Conservation (phyloP, 1,140 invertebrate genomes). For the Atta texana region DNA sequence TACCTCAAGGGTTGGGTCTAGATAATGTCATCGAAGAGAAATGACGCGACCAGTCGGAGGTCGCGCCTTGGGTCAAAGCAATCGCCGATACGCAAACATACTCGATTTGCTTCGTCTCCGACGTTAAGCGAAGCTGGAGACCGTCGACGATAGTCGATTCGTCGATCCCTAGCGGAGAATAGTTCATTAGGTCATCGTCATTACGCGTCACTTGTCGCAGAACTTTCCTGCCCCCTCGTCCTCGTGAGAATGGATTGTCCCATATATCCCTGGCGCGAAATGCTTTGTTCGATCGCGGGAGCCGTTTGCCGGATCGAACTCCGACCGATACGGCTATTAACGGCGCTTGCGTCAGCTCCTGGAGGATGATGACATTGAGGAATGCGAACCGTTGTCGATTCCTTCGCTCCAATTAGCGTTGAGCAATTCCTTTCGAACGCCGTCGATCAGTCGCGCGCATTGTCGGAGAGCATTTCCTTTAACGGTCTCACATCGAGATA, state of each 20-base stretch:
- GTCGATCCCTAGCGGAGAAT: slow-evolving; percentile 43
- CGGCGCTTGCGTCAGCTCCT: slow-evolving; percentile 57
- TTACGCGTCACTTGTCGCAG: slow-evolving; percentile 59
- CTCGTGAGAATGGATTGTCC: slow-evolving; percentile 64
- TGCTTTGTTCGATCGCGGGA: slow-evolving; percentile 38
- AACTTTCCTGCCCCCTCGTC: background rate
- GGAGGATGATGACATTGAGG: slow-evolving; percentile 47
- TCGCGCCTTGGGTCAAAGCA: slow-evolving; percentile 42
- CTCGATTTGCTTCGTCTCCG: slow-evolving; percentile 21
- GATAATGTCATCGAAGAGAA: slow-evolving; percentile 38
- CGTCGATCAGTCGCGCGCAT: slow-evolving; percentile 9
- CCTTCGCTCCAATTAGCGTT: slow-evolving; percentile 55
- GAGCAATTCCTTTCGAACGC: slow-evolving; percentile 31
- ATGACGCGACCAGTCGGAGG: slow-evolving; percentile 32
- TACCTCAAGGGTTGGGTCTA: slow-evolving; percentile 10
- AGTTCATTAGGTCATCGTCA: slow-evolving; percentile 66
- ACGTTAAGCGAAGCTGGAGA: background rate
- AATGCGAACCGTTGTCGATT: slow-evolving; percentile 31
- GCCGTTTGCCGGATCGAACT: slow-evolving; percentile 39
- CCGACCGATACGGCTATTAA: slow-evolving; percentile 44
- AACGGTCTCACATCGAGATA: slow-evolving; percentile 48
- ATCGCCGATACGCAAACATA: slow-evolving; percentile 49
- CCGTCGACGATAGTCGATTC: slow-evolving; percentile 20
- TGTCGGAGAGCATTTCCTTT: slow-evolving; percentile 54
- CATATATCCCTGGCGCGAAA: slow-evolving; percentile 45